Base-by-base conservation (phyloP, 1,140 invertebrate genomes). In the Agraylea sexmaculata region DNA sequence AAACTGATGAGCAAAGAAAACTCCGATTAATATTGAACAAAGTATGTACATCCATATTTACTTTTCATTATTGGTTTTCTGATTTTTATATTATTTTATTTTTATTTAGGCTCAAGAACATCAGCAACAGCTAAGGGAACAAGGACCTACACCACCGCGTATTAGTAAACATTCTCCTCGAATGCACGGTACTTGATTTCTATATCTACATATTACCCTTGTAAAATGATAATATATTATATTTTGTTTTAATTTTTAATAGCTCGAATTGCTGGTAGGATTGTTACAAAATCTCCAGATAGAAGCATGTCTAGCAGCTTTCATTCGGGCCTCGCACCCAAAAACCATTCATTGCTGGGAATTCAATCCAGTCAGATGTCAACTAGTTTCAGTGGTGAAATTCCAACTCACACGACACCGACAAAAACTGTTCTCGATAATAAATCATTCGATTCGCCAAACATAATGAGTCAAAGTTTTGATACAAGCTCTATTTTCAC, bases 1-100 rank as follows among this genome's bases (percentile, higher is more conserved):
- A 87, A 55, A 82, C 80, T 21, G 85, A 89, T 51, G 81, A 88
- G 46, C 87, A 91, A 56, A 75, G 83, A 45, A 90, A 90, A 60
- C 56, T 91, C 35, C 66, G 82, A 30, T 69, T 87, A 38, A 88
- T 91, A 50, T 62, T 91, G 1, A 86, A 80, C 58, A 87, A 90
- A 54, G 64, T 66, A 53, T 37, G 3, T 13, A 31, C 12, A 39
- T 17, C 11, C 8, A 17, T n/a, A 39, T 29, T 6, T 15, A 10
- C 7, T 27, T 27, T 27, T 27, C n/a, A 27, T 27, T 27, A 31
- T 31, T 31, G 13, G 29, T 31, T 31, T 31, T 31, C 12, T 31
- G 8, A 13, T 6, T 13, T 10, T 31, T 31, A 13, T 11, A 10
- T 31, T 6, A 35, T 25, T 4, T 13, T 37, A 23, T 15, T 4